Percentiles rank a stretch among this genome's conserved stretches.
Conservation (phyloP, 2,113 vertebrate species). For the Apteryx mantelli region DNA sequence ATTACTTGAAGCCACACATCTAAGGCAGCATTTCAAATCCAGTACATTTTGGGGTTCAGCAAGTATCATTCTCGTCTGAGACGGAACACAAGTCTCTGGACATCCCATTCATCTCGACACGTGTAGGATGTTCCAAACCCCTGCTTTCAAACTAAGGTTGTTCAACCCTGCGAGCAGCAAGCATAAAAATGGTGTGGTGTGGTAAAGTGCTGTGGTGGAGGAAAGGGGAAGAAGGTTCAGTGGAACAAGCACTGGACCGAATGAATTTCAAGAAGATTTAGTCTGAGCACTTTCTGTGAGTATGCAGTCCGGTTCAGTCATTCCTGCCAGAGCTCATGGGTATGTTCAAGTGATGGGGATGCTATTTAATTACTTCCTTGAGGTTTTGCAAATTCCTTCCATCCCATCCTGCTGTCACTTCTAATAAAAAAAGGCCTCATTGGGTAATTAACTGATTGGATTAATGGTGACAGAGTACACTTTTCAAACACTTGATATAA, state of each 20-base stretch:
- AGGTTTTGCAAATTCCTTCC: not conserved
- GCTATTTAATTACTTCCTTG: not conserved
- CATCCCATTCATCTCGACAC: not conserved
- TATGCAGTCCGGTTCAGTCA: not conserved
- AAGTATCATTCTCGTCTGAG: not conserved
- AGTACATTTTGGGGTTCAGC: not conserved
- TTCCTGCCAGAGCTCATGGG: not conserved
- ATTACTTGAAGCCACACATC: not conserved
- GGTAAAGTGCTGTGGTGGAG: too few species aligned
- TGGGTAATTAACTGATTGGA: not conserved
- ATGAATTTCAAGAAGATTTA: not conserved
- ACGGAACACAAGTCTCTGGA: not conserved
- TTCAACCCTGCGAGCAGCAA: not conserved
- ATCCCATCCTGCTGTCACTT: not conserved
- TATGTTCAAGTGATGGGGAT: not conserved
- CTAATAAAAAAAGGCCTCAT: constrained; percentile 7
- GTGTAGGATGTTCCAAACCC: not conserved
- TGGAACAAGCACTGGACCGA: not conserved
- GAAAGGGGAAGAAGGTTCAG: not conserved
- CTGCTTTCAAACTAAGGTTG: not conserved
- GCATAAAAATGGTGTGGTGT: not conserved
- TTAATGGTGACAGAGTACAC: constrained; percentile 11
- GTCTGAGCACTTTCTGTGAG: not conserved
- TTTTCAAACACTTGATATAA: constrained; percentile 28
- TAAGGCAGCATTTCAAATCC: not conserved